phyloP scores from a whole-genome alignment of 2,888 invertebrate species.

The Xestia sexstrigata region DNA sequence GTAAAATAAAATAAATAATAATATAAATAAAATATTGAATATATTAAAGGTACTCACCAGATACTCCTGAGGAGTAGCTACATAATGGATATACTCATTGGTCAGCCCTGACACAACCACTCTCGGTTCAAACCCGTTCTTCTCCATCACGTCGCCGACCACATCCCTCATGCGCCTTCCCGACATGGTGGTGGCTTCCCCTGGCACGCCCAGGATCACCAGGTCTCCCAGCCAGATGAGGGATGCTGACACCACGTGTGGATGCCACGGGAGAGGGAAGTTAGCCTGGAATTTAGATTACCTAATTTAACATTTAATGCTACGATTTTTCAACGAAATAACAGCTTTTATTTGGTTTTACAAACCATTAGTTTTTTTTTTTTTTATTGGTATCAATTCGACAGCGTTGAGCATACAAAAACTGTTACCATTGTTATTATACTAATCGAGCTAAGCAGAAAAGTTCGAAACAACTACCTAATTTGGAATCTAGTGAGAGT shows the following conservation, averaged over 20 bases:
- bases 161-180: constrained; percentile 92
- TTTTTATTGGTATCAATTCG: too few species aligned
- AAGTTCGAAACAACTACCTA: too few species aligned
- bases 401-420: too few species aligned
- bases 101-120: constrained; percentile 94
- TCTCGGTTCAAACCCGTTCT: constrained; percentile 80
- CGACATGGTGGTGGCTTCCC: constrained; percentile 97
- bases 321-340: not conserved
- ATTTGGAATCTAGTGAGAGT: too few species aligned
- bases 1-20: not conserved
- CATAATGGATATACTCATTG: constrained; percentile 95
- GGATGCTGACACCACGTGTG: constrained; percentile 93
- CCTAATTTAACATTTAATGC: not conserved
- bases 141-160: constrained; percentile 82
- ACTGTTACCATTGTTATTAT: too few species aligned
- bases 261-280: constrained; percentile 95
- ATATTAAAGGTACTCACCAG: constrained; percentile 75
- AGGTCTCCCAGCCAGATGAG: constrained; percentile 93
- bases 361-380: too few species aligned
- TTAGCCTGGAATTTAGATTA: constrained; percentile 75
- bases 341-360: too few species aligned
- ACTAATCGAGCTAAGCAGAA: too few species aligned
- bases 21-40: too few species aligned
- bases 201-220: constrained; percentile 94
- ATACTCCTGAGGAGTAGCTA: constrained; percentile 96